Evolutionary conservation across 2,113 vertebrate genomes (phyloP).

Genomic region (Sylvilagus bachmani): DNA sequence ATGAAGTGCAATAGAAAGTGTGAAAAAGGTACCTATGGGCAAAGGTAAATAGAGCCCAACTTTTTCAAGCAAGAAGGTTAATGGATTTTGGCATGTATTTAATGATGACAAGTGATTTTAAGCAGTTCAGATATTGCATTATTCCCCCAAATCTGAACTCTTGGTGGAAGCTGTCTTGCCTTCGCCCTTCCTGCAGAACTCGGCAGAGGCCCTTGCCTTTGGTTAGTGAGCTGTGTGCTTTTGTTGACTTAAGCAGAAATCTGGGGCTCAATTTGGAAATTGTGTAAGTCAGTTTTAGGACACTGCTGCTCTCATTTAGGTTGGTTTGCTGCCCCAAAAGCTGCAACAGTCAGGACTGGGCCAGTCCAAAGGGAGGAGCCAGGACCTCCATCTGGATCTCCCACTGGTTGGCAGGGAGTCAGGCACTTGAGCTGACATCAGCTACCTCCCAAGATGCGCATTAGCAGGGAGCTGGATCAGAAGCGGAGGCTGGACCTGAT

Average conservation of each 20-base stretch:
- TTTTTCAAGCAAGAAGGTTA: conserved; percentile 16
- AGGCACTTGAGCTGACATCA: too few relatives aligned
- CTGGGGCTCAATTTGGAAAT: conserved; percentile 42
- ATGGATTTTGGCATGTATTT: conserved; percentile 44
- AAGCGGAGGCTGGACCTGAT: too few relatives aligned
- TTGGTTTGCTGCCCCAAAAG: background rate
- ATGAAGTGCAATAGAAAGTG: background rate
- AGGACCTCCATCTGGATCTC: too few relatives aligned
- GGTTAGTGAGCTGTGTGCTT: background rate
- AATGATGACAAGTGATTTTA: conserved; percentile 7
- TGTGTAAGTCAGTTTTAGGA: conserved; percentile 35
- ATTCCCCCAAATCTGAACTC: background rate
- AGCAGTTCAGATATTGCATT: conserved; percentile 40
- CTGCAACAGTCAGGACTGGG: too few relatives aligned
- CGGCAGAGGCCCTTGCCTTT: conserved; percentile 31
- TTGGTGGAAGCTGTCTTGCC: background rate
- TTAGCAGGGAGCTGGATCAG: too few relatives aligned
- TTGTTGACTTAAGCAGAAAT: conserved; percentile 53
- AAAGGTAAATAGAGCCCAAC: background rate
- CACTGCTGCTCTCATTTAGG: background rate
- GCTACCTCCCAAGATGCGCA: too few relatives aligned
- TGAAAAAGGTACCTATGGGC: background rate
- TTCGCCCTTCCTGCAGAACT: conserved; percentile 33
- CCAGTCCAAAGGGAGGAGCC: too few relatives aligned
- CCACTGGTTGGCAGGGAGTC: too few relatives aligned